Evolutionary conservation across 2,888 invertebrate species (phyloP).

Genomic region (Erebia palarica): DNA sequence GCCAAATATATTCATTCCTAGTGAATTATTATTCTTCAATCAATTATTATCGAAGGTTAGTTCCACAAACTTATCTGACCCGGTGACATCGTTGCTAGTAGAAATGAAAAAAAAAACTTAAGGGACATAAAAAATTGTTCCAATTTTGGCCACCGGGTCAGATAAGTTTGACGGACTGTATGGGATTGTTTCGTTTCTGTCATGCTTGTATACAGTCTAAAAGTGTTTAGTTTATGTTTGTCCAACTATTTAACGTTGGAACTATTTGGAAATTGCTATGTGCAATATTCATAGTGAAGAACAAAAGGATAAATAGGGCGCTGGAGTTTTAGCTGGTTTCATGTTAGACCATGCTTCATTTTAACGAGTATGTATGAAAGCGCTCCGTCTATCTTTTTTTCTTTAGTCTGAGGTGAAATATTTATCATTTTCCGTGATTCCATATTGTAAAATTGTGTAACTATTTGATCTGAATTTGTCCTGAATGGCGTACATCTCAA

Average conservation of each 20-base stretch:
- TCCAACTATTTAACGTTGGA: conserved; percentile 6
- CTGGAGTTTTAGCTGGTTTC: neutral
- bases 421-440: conserved; percentile 47
- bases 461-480: conserved; percentile 57
- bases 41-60: neutral
- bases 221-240: conserved; percentile 28
- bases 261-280: conserved; percentile 1
- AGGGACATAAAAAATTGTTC: no score
- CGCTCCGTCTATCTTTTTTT: neutral
- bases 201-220: neutral
- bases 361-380: neutral
- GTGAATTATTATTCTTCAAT: conserved; percentile 32
- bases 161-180: no score
- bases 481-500: conserved; percentile 51
- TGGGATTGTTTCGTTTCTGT: conserved; percentile 5
- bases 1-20: conserved; percentile 45
- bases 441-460: conserved; percentile 38
- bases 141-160: no score
- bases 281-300: neutral
- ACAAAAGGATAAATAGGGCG: neutral
- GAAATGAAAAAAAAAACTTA: no score
- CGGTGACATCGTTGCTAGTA: no score
- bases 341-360: neutral
- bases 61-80: no score
- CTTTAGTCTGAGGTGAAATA: conserved; percentile 55